Evolutionary conservation across 2,888 invertebrate genomes (phyloP), one percentile per base, ranked within the genome.

Genomic region (Cyclophora punctaria): DNA sequence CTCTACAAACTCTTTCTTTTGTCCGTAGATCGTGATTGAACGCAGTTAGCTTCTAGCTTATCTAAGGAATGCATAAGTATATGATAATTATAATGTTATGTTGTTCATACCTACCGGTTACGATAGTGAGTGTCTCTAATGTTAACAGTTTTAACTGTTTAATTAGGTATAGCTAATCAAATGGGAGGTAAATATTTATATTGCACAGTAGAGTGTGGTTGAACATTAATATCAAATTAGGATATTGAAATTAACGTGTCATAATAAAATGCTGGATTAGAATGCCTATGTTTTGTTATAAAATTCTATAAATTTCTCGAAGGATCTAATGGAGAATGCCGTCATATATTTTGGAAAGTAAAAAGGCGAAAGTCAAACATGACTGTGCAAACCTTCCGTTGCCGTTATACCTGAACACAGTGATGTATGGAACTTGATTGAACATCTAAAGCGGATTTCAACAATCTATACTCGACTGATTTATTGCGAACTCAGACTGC

Each of bases 1-100:
- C 65, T 64, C 59, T 48, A 52, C 20, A 1, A 20, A 64, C 20
- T 37, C 37, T 37, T 5, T 64, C 56, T 75, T 73, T 77, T 76
- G 75, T 76, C 75, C 65, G 63, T 71, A 75, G 73, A 75, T 72
- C 65, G 64, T 71, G 75, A 74, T 75, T 72, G 70, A 70, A 71
- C 67, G 66, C 67, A 67, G 67, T 72, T 69, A 69, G 37, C 5
- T 62, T 59, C 59, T 66, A 62, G 54, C 74, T 82, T 83, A 83
- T 83, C 83, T 82, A 55, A 73, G 69, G 80, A 83, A 83, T 80
- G 82, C 69, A 65, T 67, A 66, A 65, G 4, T 37, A 37, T 64
- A 68, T 71, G 71, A 73, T 78, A 73, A 74, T 75, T 69, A 68
- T 71, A 67, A 66, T 20, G 20, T 20, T 20, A 20, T 20, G 20